Conservation (phyloP, 2,113 vertebrate genomes). For the Apteryx owenii region DNA sequence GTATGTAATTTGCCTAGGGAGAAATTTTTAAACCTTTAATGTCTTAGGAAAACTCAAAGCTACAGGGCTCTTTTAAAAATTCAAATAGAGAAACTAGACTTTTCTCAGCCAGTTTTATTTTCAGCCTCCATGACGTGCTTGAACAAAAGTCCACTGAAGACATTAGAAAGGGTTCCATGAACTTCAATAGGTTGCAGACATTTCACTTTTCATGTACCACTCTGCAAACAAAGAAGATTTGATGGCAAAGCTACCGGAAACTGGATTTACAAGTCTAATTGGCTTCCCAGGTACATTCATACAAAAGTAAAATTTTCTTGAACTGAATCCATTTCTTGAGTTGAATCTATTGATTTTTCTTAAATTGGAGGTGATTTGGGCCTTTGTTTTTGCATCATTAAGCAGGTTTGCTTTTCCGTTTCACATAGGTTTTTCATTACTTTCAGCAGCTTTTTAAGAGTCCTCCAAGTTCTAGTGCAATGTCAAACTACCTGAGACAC, state of each 20-base stretch:
- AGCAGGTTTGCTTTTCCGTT: background rate
- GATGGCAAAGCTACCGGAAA: background rate
- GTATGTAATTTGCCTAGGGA: background rate
- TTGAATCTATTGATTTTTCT: background rate
- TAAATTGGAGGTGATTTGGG: background rate
- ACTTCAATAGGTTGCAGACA: background rate
- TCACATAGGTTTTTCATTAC: background rate
- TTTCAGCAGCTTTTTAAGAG: background rate
- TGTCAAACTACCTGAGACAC: background rate
- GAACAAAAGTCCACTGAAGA: background rate
- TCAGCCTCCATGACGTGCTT: background rate
- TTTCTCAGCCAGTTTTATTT: background rate
- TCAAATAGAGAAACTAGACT: background rate
- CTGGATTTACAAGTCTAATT: background rate
- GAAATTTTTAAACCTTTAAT: background rate
- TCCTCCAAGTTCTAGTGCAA: background rate
- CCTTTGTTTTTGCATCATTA: background rate
- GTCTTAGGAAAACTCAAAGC: background rate
- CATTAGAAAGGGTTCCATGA: background rate
- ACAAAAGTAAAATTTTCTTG: background rate
- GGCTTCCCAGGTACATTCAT: background rate
- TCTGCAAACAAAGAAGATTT: background rate
- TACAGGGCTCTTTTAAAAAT: background rate
- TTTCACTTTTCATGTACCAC: background rate
- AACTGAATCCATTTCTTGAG: conserved; percentile 23